Evolutionary conservation across 2,888 invertebrate genomes (phyloP).

Genomic region (Stenchaetothrips biformis): DNA sequence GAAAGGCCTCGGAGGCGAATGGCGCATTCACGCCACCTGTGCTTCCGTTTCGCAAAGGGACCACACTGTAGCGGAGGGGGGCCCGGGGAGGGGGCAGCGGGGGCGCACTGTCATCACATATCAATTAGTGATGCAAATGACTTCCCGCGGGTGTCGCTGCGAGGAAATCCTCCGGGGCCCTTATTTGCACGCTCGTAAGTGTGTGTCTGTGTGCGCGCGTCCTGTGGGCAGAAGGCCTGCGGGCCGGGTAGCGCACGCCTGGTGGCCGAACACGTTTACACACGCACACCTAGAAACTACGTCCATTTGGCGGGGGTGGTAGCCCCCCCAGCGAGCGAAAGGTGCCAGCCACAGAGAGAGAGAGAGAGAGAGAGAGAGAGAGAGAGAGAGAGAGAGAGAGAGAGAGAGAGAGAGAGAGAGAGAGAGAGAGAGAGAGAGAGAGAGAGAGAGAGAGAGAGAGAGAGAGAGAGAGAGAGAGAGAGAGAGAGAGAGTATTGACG

Average conservation of each 20-base stretch:
- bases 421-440: not conserved
- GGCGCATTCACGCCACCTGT: too few species aligned
- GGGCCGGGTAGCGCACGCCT: too few species aligned
- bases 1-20: too few species aligned
- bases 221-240: not conserved
- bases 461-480: not conserved
- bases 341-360: not conserved
- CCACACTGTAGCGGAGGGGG: not conserved
- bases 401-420: not conserved
- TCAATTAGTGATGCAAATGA: conserved; percentile 23
- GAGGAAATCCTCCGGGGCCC: conserved; percentile 7
- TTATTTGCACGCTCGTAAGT: not conserved
- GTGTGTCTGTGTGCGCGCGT: not conserved
- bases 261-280: too few species aligned
- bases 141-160: conserved; percentile 14
- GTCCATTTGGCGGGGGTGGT: too few species aligned
- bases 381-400: not conserved
- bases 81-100: not conserved
- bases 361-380: not conserved
- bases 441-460: not conserved
- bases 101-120: conserved; percentile 17
- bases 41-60: too few species aligned
- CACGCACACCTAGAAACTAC: too few species aligned
- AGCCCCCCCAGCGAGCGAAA: not conserved
- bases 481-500: too few species aligned